A percentile compares a stretch with the other conserved stretches of the same genome.
These are phyloP conservation scores for Anabas testudineus DNA, from an alignment of 2,797 vertebrate genomes.

Conservation along the genomic window DNA sequence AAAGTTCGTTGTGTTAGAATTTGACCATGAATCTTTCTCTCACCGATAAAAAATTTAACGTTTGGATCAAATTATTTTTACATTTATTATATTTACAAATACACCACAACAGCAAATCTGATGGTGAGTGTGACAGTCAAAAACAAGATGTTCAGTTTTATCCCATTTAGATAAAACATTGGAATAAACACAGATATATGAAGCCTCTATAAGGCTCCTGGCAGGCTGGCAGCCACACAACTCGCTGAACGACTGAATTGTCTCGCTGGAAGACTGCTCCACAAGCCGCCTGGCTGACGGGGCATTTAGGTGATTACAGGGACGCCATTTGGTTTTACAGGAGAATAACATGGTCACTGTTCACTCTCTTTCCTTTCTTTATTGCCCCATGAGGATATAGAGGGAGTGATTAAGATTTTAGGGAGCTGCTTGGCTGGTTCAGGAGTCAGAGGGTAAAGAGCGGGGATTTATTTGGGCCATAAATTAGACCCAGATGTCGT, in stretches of 20 bases:
- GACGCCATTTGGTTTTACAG: conserved; percentile 83
- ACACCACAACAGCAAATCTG: background rate
- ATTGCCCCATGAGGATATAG: conserved; percentile 52
- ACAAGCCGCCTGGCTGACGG: conserved; percentile 49
- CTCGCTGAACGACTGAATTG: conserved; percentile 52
- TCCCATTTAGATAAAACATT: conserved; percentile 25
- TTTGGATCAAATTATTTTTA: too few relatives aligned
- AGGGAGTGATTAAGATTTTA: conserved; percentile 84
- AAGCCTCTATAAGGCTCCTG: conserved; percentile 42
- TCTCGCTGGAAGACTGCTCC: conserved; percentile 48
- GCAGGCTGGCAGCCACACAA: conserved; percentile 8
- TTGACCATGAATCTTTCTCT: too few relatives aligned
- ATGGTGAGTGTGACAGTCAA: too few relatives aligned
- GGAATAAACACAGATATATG: conserved; percentile 7
- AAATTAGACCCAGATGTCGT: conserved; percentile 81
- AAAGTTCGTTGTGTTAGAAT: too few relatives aligned
- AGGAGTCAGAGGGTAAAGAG: conserved; percentile 85
- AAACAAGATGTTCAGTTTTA: conserved; percentile 6
- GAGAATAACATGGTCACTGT: conserved; percentile 74
- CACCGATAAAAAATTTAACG: too few relatives aligned
- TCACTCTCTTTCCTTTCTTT: conserved; percentile 60
- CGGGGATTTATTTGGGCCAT: conserved; percentile 84
- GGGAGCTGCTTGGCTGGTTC: conserved; percentile 79
- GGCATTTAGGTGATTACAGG: conserved; percentile 81
- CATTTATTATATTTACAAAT: too few relatives aligned